These are phyloP conservation scores for Semotilus atromaculatus DNA, from an alignment of 2,797 vertebrate species.

Conservation along the genomic window DNA sequence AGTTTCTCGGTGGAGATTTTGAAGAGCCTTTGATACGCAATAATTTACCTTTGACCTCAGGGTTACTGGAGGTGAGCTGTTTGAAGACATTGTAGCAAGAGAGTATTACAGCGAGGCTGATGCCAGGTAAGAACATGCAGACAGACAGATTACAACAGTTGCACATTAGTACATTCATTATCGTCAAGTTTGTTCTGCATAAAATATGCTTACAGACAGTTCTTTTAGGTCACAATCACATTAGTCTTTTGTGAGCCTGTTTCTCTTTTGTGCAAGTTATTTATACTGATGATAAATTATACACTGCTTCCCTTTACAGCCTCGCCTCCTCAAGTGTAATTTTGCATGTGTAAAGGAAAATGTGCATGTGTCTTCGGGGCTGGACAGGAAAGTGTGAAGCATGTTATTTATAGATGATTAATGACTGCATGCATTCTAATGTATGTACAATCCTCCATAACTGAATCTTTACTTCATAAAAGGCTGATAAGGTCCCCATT, in stretches of 20 bases:
- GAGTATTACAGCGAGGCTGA: constrained; percentile 98
- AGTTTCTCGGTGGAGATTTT: background rate
- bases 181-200: constrained; percentile 4
- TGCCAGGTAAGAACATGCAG: constrained; percentile 83
- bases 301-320: constrained; percentile 59
- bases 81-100: constrained; percentile 97
- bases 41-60: constrained; percentile 62
- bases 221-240: constrained; percentile 4
- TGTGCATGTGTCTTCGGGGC: constrained; percentile 16
- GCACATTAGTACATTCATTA: constrained; percentile 37
- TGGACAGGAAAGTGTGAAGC: constrained; percentile 10
- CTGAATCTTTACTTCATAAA: background rate
- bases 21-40: background rate
- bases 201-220: constrained; percentile 15
- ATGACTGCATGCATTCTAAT: constrained; percentile 9
- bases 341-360: constrained; percentile 38
- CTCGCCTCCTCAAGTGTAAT: constrained; percentile 23
- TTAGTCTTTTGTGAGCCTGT: constrained; percentile 27
- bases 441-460: background rate
- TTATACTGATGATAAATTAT: constrained; percentile 78
- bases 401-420: constrained; percentile 46
- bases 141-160: constrained; percentile 12
- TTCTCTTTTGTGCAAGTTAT: constrained; percentile 70
- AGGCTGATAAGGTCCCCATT: background rate
- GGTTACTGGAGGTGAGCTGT: constrained; percentile 94